Percentiles rank a stretch among this genome's conserved stretches.
phyloP scores from a whole-genome alignment of 2,797 vertebrate genomes.

The Gadopsis bispinosus region DNA sequence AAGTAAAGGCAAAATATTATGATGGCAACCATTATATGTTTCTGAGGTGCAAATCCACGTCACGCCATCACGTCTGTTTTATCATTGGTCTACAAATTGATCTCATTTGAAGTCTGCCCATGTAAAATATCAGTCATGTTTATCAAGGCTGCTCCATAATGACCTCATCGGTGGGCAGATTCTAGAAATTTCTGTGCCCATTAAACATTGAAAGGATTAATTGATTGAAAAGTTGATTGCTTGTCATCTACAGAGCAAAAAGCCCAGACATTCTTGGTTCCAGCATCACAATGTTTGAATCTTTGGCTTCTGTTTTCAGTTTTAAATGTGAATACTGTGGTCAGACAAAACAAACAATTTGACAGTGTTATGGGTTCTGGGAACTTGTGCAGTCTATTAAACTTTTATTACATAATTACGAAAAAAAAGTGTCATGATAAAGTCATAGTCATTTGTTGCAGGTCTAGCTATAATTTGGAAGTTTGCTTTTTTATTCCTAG shows the following conservation, averaged over 20 bases:
- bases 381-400: neutral
- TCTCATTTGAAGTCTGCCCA: neutral
- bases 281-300: neutral
- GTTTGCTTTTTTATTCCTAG: neutral
- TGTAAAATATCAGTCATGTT: neutral
- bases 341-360: neutral
- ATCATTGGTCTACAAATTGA: neutral
- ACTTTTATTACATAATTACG: neutral
- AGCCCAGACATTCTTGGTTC: neutral
- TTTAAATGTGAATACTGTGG: neutral
- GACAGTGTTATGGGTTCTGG: neutral
- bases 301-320: neutral
- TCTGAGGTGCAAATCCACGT: conserved; percentile 13
- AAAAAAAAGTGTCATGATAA: neutral
- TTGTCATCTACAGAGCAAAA: neutral
- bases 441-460: neutral
- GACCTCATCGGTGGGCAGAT: neutral
- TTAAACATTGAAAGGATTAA: neutral
- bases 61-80: neutral
- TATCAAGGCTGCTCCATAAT: neutral
- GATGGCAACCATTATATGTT: conserved; percentile 29
- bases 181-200: neutral
- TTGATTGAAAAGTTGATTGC: neutral
- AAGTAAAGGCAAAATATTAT: conserved; percentile 15
- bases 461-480: neutral